Evolutionary conservation across 2,888 invertebrate genomes (phyloP).

Genomic region (Sinopyrophorus schimmeli): DNA sequence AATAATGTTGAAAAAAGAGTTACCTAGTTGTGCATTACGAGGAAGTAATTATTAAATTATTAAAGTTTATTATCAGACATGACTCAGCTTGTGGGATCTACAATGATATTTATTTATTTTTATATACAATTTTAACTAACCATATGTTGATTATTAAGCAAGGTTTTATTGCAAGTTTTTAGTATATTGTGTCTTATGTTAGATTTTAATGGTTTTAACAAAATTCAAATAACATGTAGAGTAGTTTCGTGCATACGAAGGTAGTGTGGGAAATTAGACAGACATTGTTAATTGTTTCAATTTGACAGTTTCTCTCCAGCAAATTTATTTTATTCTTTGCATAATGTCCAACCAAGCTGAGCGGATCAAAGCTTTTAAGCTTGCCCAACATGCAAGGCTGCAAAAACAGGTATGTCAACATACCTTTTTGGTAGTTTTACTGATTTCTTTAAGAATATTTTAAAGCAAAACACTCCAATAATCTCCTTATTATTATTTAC

Average conservation of each 20-base stretch:
- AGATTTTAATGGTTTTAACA: no score
- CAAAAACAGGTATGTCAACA: constrained; percentile 45
- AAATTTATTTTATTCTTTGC: constrained; percentile 18
- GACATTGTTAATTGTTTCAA: constrained; percentile 24
- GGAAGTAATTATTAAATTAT: constrained; percentile 27
- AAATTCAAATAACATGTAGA: no score
- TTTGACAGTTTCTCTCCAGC: constrained; percentile 30
- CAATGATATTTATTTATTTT: constrained; percentile 23
- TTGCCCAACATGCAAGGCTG: constrained; percentile 43
- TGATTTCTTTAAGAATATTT: no score
- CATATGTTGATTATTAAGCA: no score
- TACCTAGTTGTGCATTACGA: constrained; percentile 21
- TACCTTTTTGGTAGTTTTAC: no score
- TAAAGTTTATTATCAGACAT: constrained; percentile 26
- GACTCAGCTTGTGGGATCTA: constrained; percentile 23
- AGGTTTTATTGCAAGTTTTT: no score
- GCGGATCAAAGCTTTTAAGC: constrained; percentile 36
- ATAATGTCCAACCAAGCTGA: constrained; percentile 34
- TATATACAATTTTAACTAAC: no score
- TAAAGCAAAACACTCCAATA: no score
- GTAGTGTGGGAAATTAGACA: constrained; percentile 24
- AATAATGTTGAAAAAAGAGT: constrained; percentile 1
- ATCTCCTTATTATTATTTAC: no score
- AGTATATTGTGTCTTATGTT: no score
- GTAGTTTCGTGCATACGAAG: no score